These are phyloP conservation scores for Rhincodon typus DNA, from an alignment of 2,797 vertebrate genomes.

Conservation along the genomic window DNA sequence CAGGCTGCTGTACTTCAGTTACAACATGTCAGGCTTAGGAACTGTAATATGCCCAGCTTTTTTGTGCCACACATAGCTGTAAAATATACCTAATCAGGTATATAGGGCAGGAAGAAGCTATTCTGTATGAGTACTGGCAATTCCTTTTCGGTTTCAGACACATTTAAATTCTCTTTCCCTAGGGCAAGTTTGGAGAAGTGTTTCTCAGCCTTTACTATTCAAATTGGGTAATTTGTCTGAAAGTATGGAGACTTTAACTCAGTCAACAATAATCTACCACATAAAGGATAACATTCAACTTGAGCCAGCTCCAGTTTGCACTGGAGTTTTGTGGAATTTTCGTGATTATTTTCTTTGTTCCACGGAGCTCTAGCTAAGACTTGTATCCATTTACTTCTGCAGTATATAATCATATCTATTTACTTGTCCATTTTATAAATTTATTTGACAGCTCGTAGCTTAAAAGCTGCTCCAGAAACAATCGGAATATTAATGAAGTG, in stretches of 20 bases:
- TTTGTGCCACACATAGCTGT: background rate
- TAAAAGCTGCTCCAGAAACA: background rate
- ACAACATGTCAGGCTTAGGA: background rate
- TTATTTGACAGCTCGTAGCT: background rate
- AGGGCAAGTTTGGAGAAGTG: background rate
- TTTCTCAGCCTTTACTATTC: background rate
- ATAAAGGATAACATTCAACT: background rate
- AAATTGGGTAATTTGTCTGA: background rate
- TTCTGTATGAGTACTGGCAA: background rate
- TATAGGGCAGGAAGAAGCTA: no score
- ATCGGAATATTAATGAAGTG: background rate
- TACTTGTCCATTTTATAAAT: background rate
- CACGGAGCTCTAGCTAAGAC: background rate
- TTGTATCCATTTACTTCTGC: background rate
- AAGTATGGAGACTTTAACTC: background rate
- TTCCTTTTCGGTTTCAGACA: background rate
- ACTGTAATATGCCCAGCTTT: background rate
- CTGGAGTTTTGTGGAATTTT: background rate
- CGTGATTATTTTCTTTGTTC: background rate
- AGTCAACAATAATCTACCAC: background rate
- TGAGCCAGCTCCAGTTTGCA: background rate
- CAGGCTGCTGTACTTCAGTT: background rate
- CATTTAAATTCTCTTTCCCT: background rate
- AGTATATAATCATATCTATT: background rate
- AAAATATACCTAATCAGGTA: no score